A percentile compares a stretch with the other conserved stretches of the same genome.
Evolutionary conservation across 2,797 vertebrate species (phyloP).

Genomic region (Oreortyx pictus): DNA sequence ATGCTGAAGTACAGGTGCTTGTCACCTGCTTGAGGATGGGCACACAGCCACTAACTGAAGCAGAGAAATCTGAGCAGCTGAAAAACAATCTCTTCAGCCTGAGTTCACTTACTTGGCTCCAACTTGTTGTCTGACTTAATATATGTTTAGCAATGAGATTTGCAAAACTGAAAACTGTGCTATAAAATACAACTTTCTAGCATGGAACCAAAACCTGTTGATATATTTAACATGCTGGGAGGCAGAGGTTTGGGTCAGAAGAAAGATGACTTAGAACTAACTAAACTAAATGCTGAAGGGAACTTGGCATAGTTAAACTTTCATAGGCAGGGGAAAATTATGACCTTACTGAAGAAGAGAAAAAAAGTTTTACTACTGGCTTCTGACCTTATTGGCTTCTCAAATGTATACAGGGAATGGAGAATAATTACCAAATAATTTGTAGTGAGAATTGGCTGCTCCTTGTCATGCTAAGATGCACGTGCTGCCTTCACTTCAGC

Average conservation of each 20-base stretch:
- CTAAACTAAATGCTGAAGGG: background rate
- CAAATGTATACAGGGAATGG: background rate
- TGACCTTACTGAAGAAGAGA: background rate
- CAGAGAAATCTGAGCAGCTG: background rate
- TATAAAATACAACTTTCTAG: background rate
- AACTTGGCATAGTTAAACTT: background rate
- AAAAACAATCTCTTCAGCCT: background rate
- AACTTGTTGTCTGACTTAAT: background rate
- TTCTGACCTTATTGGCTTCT: conserved; percentile 38
- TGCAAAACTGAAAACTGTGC: background rate
- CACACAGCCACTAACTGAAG: background rate
- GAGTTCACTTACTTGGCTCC: background rate
- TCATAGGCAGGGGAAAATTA: background rate
- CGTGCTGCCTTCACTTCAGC: background rate
- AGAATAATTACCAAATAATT: background rate
- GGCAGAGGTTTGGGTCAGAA: background rate
- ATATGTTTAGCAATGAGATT: background rate
- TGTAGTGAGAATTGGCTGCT: background rate
- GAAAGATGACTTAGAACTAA: background rate
- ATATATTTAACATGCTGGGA: background rate
- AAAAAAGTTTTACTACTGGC: background rate
- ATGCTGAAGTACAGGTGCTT: background rate
- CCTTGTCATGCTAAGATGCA: background rate
- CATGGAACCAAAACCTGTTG: background rate
- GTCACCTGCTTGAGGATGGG: background rate